Base-by-base conservation (phyloP, 2,888 invertebrate species). In the Ecliptopera silaceata region DNA sequence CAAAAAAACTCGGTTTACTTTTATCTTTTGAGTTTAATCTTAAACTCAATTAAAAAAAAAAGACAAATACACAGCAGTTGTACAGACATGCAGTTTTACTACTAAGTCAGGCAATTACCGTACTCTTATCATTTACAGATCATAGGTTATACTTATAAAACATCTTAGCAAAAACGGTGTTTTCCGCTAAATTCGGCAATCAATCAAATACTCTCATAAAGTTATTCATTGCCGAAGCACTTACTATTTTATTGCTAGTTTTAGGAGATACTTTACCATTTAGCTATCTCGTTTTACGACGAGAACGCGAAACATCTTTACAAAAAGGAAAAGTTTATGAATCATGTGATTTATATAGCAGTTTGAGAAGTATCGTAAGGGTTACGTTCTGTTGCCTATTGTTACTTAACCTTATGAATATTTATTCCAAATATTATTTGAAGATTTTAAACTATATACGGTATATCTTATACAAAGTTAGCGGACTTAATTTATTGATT, bases 271-370 rank as follows among this genome's bases (percentile, higher is more conserved):
- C 75, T 86, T 84, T 84, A 85, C 84, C 80, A 85, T 86, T 86
- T 84, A 82, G 82, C 81, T 81, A 82, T 84, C 81, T 80, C 79
- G 80, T 84, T 86, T 86, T 85, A 86, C 82, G 86, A 78, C 77
- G 69, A 66, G 64, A 70, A 69, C 68, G 68, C 69, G 70, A 71
- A 77, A 74, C 73, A 74, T 77, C 72, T 77, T 71, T 73, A 74
- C 77, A 75, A 79, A 82, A 79, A 79, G 61, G 62, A 55, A 77
- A 79, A 80, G 80, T 80, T 79, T 80, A 79, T 77, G 75, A 75
- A 72, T 76, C 75, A 71, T 77, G 79, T 79, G 76, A 81, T 82
- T 63, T 66, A 64, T 66, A 63, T 48, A 56, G 41, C 64, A 56
- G 57, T 56, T 66, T 55, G 32, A 53, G 29, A 58, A 39, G 57